Base-by-base conservation (phyloP, 2,113 vertebrate species). In the Catharus minimus region DNA sequence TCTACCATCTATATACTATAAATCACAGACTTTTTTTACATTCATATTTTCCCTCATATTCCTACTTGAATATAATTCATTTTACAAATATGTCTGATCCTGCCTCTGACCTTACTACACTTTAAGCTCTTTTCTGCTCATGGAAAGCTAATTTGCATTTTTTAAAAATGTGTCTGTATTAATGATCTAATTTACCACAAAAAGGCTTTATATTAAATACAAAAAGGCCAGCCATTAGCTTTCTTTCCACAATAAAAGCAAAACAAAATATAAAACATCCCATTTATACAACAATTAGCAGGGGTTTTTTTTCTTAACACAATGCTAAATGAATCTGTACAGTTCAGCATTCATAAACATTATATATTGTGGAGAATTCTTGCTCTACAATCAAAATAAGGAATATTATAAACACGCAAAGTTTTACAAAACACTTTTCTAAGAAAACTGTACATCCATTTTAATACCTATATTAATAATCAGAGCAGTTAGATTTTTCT, bases 401-500 rank as follows among this genome's bases (percentile, higher is more conserved):
- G 86, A 71, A 68, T 52, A 94, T 58, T 75, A 94, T 60, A 97
- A 95, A 97, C 90, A 96, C 75, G 82, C 60, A 95, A 97, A 96
- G 86, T 97, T 96, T 94, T 84, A 95, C 67, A 95, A 97, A 96
- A 95, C 94, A 95, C 86, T 94, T 88, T 82, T 88, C 81, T 92
- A 67, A 93, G 93, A 96, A 97, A 94, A 88, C 88, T 95, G 95
- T 93, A 66, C 91, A 92, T 95, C 33, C 78, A 91, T 87, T 90
- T 95, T 92, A 96, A 94, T 95, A 86, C 46, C 77, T 83, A 49
- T 93, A 95, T 91, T 95, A 96, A 96, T 95, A 96, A 95, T 30
- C 32, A 87, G 22, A 92, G 69, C 91, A 79, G 89, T 96, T 93
- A 94, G 83, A 93, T 96, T 97, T 96, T 97, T 94, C 93, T 97